Conservation (phyloP, 2,113 vertebrate genomes). For the Saguinus midas region DNA sequence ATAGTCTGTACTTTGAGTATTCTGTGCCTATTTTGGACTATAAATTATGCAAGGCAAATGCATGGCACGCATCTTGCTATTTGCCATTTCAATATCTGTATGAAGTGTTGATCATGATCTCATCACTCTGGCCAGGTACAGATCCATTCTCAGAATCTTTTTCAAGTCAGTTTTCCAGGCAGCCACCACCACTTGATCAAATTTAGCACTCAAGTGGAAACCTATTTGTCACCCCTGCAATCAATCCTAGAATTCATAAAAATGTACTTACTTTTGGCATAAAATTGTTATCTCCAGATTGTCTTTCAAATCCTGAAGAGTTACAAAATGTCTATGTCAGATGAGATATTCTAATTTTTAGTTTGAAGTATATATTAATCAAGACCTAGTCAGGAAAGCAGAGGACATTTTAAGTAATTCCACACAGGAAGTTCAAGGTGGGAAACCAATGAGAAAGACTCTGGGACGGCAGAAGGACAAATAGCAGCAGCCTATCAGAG, state of each 20-base stretch:
- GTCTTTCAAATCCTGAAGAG: neutral
- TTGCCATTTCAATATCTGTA: neutral
- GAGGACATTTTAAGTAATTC: neutral
- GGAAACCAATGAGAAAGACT: neutral
- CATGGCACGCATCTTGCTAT: neutral
- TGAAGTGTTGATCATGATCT: neutral
- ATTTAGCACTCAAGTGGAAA: neutral
- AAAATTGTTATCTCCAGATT: slow-evolving; percentile 27
- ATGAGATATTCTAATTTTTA: neutral
- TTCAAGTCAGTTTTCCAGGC: neutral
- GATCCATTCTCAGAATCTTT: neutral
- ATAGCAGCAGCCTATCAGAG: neutral
- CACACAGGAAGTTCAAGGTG: neutral
- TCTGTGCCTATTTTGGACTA: neutral
- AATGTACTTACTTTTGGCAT: neutral
- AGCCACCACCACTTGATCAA: neutral
- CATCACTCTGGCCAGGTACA: neutral
- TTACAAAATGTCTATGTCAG: neutral
- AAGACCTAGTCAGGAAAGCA: neutral
- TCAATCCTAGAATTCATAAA: neutral
- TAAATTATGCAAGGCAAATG: neutral
- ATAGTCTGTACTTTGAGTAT: neutral
- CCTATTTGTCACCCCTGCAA: neutral
- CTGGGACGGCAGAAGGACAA: neutral
- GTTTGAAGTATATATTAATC: neutral